Conservation (phyloP, 2,888 invertebrate species). For the Pheosia tremula region DNA sequence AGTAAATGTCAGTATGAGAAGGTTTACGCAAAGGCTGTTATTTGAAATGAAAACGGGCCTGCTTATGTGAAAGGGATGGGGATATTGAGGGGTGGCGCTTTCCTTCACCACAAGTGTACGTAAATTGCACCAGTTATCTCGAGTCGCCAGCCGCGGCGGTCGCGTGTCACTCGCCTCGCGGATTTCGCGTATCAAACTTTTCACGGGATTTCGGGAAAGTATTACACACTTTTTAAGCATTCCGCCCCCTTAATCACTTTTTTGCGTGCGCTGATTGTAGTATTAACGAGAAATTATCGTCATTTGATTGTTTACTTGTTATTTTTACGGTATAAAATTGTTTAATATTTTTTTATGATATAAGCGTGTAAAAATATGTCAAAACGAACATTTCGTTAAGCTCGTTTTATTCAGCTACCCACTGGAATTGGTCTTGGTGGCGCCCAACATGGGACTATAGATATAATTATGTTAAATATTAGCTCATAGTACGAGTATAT, state of each 20-base stretch:
- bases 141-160: constrained; percentile 51
- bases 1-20: constrained; percentile 58
- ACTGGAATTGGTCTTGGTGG: constrained; percentile 20
- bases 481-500: background rate
- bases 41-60: constrained; percentile 51
- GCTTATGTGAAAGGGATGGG: constrained; percentile 61
- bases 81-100: constrained; percentile 67
- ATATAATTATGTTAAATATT: background rate
- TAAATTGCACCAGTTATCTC: constrained; percentile 67
- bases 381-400: constrained; percentile 24
- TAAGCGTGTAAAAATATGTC: constrained; percentile 17
- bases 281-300: constrained; percentile 56
- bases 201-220: constrained; percentile 73
- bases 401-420: constrained; percentile 7
- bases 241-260: constrained; percentile 70
- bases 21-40: constrained; percentile 55
- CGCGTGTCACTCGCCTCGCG: constrained; percentile 41
- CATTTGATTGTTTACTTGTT: constrained; percentile 57
- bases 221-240: constrained; percentile 58
- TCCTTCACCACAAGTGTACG: constrained; percentile 54
- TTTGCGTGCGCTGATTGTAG: constrained; percentile 75
- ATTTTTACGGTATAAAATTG: constrained; percentile 34
- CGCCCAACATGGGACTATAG: constrained; percentile 48
- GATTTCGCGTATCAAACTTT: constrained; percentile 69
- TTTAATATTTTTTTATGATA: constrained; percentile 18